Percentiles rank a stretch among this genome's conserved stretches.
phyloP scores from a whole-genome alignment of 2,888 invertebrate genomes.

The Heteromurus nitidus region DNA sequence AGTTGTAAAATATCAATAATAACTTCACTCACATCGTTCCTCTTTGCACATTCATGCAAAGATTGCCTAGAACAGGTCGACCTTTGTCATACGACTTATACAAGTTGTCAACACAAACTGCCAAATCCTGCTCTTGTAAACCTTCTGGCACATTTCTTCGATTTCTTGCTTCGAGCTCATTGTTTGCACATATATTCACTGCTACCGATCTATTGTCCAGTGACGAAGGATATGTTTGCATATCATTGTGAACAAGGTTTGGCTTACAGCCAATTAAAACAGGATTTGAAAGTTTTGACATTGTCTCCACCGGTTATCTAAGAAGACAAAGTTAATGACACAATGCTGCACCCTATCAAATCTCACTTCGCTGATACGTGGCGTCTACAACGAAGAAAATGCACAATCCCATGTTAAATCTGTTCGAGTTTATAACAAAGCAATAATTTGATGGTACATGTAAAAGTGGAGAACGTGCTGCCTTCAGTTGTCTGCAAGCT shows the following conservation, averaged over 20 bases:
- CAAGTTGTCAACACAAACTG: constrained; percentile 27
- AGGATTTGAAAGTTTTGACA: no score
- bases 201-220: not conserved
- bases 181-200: not conserved
- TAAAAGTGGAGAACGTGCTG: no score
- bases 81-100: constrained; percentile 28
- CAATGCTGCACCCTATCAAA: no score
- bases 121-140: not conserved
- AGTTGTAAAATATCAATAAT: not conserved
- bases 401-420: no score
- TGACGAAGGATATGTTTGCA: not conserved
- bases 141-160: not conserved
- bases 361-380: no score
- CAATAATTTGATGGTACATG: no score
- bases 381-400: no score
- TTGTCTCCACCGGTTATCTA: no score
- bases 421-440: no score
- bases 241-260: not conserved
- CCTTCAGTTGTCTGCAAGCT: no score
- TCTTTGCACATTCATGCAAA: constrained; percentile 41
- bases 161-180: not conserved
- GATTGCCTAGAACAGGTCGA: constrained; percentile 9
- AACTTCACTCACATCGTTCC: constrained; percentile 45
- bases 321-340: no score
- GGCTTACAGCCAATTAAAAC: not conserved